Base-by-base conservation (phyloP, 2,113 vertebrate species). In the Pyxicephalus adspersus region DNA sequence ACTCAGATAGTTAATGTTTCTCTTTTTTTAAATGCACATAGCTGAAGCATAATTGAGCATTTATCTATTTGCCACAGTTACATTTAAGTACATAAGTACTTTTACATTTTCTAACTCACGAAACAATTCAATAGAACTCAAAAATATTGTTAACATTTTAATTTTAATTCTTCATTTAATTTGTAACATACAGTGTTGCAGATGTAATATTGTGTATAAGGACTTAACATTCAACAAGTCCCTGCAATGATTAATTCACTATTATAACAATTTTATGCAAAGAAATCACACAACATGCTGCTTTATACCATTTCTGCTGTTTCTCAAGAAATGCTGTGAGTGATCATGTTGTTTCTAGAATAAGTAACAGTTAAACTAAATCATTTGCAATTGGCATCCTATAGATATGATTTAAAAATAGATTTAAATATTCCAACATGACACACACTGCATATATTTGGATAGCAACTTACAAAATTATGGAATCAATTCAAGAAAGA, bases 301-400 rank as follows among this genome's bases (percentile, higher is more conserved):
- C 29, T 78, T 78, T 57, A 77, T 77, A 65, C 20, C 45, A 29
- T 65, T 52, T 77, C 54, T 45, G 29, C 31, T 68, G 64, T 55
- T 79, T 79, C 18, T 60, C 29, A 45, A 57, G 64, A 28, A 60
- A 79, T 68, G 29, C 29, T 50, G 52, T 23, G 31, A 58, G 64
- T 60, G 19, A 58, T 60, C 77, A 83, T 85, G 50, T 68, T 86
- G 80, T 85, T 84, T 89, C 87, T 63, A 78, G 45, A n/a, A 64
- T 85, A 76, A 31, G 11, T 38, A 45, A 63, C 45, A 52, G 61
- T 83, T 87, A 85, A 86, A 86, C 81, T 85, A 86, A 88, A 87
- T 86, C 79, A 73, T 71, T 81, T 78, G 83, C 34, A 86, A 66
- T 54, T 79, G 64, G 77, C 65, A 68, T 67, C 77, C 77, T 68